A percentile compares a stretch with the other conserved stretches of the same genome.
Evolutionary conservation across 2,113 vertebrate species (phyloP).

Genomic region (Hemibagrus wyckioides): DNA sequence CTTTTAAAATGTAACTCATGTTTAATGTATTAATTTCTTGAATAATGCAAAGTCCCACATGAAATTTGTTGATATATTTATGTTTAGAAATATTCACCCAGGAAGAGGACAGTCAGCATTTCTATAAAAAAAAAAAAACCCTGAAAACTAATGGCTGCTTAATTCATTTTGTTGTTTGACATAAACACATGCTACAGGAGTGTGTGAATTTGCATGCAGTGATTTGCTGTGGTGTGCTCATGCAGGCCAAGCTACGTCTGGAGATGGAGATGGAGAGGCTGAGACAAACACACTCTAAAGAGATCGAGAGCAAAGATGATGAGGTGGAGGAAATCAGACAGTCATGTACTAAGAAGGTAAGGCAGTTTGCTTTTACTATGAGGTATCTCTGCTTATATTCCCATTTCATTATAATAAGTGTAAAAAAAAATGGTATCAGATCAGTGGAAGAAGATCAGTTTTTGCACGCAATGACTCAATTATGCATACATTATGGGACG

Average conservation of each 20-base stretch:
- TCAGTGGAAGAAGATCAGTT: not conserved
- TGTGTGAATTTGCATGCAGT: slow-evolving; percentile 22
- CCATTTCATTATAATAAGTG: not conserved
- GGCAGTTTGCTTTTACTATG: not conserved
- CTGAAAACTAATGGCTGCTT: not conserved
- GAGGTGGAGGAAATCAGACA: slow-evolving; percentile 96
- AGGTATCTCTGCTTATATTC: not conserved
- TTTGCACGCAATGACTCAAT: not conserved
- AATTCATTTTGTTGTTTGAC: slow-evolving; percentile 10
- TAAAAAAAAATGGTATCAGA: not conserved
- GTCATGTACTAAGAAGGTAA: slow-evolving; percentile 95
- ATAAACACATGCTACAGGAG: not conserved
- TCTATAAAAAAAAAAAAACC: slow-evolving; percentile 17
- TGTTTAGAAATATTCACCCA: slow-evolving; percentile 13
- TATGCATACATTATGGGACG: slow-evolving; percentile 19
- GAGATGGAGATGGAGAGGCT: slow-evolving; percentile 98
- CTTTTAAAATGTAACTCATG: slow-evolving; percentile 18
- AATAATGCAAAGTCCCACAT: slow-evolving; percentile 18
- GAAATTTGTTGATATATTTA: slow-evolving; percentile 11
- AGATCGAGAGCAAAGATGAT: slow-evolving; percentile 91
- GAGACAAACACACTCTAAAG: slow-evolving; percentile 91
- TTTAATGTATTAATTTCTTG: slow-evolving; percentile 24
- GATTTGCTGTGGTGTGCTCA: slow-evolving; percentile 15
- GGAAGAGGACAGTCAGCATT: not conserved
- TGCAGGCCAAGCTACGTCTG: slow-evolving; percentile 90